Base-by-base conservation (phyloP, 2,797 vertebrate species). In the Danio tinwini region DNA sequence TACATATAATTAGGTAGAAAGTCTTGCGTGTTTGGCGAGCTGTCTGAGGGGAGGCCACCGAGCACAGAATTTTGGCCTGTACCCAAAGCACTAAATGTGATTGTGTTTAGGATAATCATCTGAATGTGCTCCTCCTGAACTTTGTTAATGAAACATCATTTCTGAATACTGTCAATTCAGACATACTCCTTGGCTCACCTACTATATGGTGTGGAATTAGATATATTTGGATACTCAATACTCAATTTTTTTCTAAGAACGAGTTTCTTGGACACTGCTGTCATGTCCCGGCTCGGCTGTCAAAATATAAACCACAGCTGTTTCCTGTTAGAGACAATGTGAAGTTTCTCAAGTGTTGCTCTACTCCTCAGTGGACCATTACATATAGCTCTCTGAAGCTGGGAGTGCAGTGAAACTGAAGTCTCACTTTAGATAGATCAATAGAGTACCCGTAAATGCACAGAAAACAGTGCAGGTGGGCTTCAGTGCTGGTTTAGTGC, bases 291-390 rank as follows among this genome's bases (percentile, higher is more conserved):
- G 1, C 16, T 70, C 37, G 0, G 6, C 50, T 70, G 16, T 40
- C 14, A 42, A 47, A 56, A 62, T 78, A 85, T 21, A 16, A 71
- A 56, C 11, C 67, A 44, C 84, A 81, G 81, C 71, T 83, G 78
- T 72, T 83, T 74, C 74, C 77, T 77, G 50, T 82, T 81, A 58
- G 7, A 71, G 45, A 70, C 44, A 61, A 62, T 56, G 53, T 71
- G 37, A 69, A 71, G 72, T 76, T 65, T 79, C 52, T 53, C 40
- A 21, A 21, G 8, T 17, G 39, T 13, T 50, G 49, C 37, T 64
- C 19, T 10, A 64, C 58, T 49, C 10, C 12, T 75, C 67, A n/a
- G 39, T 61, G 37, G 21, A 76, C 16, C 55, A 47, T 44, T 56
- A 49, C 65, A 21, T 68, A 19, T 6, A 47, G 12, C 37, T 67